Evolutionary conservation across 1,140 invertebrate species (phyloP).

Genomic region (Rhagoletis pomonella): DNA sequence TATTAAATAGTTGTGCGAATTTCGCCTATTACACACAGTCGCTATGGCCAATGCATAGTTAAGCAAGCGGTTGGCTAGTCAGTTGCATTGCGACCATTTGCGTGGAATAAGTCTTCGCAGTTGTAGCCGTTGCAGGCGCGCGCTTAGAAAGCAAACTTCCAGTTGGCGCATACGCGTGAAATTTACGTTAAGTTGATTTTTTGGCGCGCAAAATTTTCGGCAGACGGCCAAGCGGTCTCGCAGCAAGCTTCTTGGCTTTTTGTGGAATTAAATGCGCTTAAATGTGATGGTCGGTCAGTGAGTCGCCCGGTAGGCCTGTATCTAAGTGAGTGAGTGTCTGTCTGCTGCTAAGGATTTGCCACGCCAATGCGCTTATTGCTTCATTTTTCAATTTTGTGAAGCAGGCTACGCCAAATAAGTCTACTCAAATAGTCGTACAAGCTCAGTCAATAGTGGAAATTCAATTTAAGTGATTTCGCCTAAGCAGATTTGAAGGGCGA

Average conservation of each 20-base stretch:
- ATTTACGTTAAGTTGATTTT: neutral
- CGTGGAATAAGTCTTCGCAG: conserved; percentile 28
- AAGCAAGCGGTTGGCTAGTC: neutral
- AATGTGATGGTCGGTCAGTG: conserved; percentile 8
- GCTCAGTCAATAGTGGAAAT: conserved; percentile 14
- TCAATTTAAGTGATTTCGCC: conserved; percentile 28
- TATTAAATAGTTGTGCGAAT: neutral
- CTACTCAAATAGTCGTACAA: conserved; percentile 19
- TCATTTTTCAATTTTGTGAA: conserved; percentile 18
- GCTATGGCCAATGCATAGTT: neutral
- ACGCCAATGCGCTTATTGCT: conserved; percentile 16
- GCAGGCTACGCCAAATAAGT: too few relatives aligned
- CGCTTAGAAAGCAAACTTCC: neutral
- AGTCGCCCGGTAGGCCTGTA: neutral
- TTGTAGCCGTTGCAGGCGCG: neutral
- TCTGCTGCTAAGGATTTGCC: neutral
- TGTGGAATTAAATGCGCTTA: conserved; percentile 23
- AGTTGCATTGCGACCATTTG: conserved; percentile 55
- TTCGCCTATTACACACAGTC: neutral
- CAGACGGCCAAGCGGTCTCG: neutral
- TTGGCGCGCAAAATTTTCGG: conserved; percentile 37
- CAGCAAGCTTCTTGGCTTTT: neutral
- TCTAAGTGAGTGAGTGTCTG: neutral
- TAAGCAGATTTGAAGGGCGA: neutral
- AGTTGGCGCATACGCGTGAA: neutral